Evolutionary conservation across 1,140 invertebrate species (phyloP).

Genomic region (Drosophila nannoptera): DNA sequence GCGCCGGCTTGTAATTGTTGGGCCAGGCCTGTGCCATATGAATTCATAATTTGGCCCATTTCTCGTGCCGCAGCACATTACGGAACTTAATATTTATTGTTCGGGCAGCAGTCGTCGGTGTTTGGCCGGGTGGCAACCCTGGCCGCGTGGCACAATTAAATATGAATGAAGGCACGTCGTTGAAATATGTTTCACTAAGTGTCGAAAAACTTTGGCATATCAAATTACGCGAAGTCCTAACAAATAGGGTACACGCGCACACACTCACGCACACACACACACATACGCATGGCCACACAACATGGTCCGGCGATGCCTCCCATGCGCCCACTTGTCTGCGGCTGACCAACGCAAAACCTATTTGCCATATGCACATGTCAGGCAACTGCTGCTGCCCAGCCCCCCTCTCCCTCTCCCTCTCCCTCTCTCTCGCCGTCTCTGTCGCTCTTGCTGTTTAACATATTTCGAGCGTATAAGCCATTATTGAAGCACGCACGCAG

Average conservation of each 20-base stretch:
- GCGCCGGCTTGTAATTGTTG: conserved; percentile 14
- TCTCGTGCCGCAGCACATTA: conserved; percentile 9
- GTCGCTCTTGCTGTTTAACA: conserved; percentile 19
- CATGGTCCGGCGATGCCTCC: not conserved
- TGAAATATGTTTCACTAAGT: conserved; percentile 55
- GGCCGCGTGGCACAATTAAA: conserved; percentile 42
- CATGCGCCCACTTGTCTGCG: conserved; percentile 7
- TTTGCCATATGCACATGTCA: conserved; percentile 42
- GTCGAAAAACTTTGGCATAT: conserved; percentile 52
- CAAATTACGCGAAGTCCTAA: conserved; percentile 39
- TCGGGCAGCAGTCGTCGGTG: not conserved
- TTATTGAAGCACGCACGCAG: conserved; percentile 44
- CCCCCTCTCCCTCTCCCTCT: not conserved
- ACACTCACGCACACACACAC: conserved; percentile 1
- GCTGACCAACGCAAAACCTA: conserved; percentile 27
- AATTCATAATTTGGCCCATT: conserved; percentile 36
- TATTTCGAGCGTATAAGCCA: conserved; percentile 25
- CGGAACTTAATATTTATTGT: not conserved
- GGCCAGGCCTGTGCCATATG: conserved; percentile 29
- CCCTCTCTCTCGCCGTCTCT: not conserved
- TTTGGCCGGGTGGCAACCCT: not conserved
- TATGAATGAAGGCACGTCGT: conserved; percentile 50
- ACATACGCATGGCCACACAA: conserved; percentile 10
- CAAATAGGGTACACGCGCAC: conserved; percentile 18
- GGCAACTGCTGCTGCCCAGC: conserved; percentile 18